A percentile compares a stretch with the other conserved stretches of the same genome.
Conservation (phyloP, 2,113 vertebrate species). For the Pycnonotus jocosus region DNA sequence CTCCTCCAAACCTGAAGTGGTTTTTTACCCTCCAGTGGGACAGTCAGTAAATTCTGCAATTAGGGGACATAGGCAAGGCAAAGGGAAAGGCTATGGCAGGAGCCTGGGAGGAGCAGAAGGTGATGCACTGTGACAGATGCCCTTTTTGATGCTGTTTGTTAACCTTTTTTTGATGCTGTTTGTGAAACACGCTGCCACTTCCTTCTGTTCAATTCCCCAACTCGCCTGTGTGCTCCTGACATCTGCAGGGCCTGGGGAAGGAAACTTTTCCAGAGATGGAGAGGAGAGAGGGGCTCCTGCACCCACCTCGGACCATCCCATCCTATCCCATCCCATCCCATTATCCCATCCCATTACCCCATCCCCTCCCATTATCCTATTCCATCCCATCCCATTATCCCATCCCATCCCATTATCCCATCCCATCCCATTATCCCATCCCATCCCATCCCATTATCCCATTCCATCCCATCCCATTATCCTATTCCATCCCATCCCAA, state of each 20-base stretch:
- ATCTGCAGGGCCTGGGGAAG: background rate
- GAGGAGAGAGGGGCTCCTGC: background rate
- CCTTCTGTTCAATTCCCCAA: constrained; percentile 12
- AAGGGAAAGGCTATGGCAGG: constrained; percentile 17
- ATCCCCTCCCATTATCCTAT: too few relatives aligned
- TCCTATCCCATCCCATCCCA: too few relatives aligned
- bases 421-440: too few relatives aligned
- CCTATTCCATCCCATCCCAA: background rate
- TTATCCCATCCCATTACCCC: too few relatives aligned
- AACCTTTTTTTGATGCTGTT: constrained; percentile 58
- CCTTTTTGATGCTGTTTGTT: constrained; percentile 65
- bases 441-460: too few relatives aligned
- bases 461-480: too few relatives aligned
- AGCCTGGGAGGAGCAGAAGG: constrained; percentile 57
- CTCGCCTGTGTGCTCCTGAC: background rate
- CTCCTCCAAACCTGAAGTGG: background rate
- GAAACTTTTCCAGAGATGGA: background rate
- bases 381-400: too few relatives aligned
- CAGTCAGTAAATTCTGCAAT: constrained; percentile 21
- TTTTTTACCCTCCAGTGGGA: constrained; percentile 21
- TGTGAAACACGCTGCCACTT: constrained; percentile 45
- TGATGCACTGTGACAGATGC: constrained; percentile 57
- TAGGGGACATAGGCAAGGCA: constrained; percentile 20
- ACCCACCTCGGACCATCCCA: background rate
- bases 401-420: background rate